Conservation (phyloP, 2,888 invertebrate species). For the Cenopis cana region DNA sequence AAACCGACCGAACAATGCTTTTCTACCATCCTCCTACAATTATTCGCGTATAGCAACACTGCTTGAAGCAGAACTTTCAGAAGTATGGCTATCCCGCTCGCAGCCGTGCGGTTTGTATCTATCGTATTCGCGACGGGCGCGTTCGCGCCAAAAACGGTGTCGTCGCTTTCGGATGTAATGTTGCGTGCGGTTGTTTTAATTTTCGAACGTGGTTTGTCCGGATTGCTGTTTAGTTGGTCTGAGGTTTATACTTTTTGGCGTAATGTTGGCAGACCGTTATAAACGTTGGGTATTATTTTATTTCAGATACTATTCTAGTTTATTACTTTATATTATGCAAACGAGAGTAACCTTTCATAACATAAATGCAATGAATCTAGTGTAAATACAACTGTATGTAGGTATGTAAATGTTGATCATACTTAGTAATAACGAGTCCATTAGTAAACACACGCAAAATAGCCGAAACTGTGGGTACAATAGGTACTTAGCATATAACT, state of each 20-base stretch:
- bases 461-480: not conserved
- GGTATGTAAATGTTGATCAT: not conserved
- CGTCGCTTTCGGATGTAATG: conserved; percentile 61
- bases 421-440: conserved; percentile 1
- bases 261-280: conserved; percentile 48
- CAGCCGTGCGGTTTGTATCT: conserved; percentile 48
- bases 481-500: not conserved
- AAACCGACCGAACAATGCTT: conserved; percentile 81
- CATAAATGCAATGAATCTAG: too few relatives aligned
- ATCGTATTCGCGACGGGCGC: conserved; percentile 47
- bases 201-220: conserved; percentile 80
- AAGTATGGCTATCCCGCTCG: conserved; percentile 64
- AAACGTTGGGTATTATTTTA: conserved; percentile 12
- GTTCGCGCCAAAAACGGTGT: conserved; percentile 72
- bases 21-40: conserved; percentile 69
- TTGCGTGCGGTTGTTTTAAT: conserved; percentile 79
- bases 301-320: not conserved
- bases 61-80: conserved; percentile 53
- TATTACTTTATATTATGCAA: too few relatives aligned
- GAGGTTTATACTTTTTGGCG: conserved; percentile 60
- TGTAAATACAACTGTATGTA: too few relatives aligned
- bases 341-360: too few relatives aligned
- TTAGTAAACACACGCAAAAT: not conserved
- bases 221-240: conserved; percentile 67
- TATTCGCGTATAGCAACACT: conserved; percentile 68